Base-by-base conservation (phyloP, 2,888 invertebrate genomes). In the Dexiosoma caninum region DNA sequence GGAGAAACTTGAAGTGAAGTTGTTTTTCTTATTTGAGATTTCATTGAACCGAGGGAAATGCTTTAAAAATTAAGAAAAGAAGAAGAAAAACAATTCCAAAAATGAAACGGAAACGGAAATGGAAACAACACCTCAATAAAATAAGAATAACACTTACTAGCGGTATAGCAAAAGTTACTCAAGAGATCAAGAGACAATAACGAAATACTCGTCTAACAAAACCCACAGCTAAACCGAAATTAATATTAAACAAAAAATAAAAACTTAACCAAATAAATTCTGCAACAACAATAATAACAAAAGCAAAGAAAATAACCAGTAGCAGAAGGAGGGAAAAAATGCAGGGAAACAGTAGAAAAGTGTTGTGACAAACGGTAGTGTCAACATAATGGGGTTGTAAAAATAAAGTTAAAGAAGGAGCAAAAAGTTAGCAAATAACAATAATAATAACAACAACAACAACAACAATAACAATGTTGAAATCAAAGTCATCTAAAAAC, bases 341-440 rank as follows among this genome's bases (percentile, higher is more conserved):
- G 7, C n/a, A 46, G 19, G n/a, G 16, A 0, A n/a, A 23, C 2
- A 6, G 27, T 27, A 6, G 14, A 40, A 49, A 49, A 51, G 44
- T 35, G 21, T 32, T 53, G 27, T 21, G 42, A 76, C 46, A 67
- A 69, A 55, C 37, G 53, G 10, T 46, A 37, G 75, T 75, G 70
- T 76, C 66, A 76, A 76, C 71, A 62, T 71, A 76, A 67, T 71
- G 66, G 40, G 76, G 46, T 27, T 46, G 27, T 23, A 53, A 76
- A 46, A 42, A 23, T 44, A 27, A 75, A 67, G 60, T 71, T 66
- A 44, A 27, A 9, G 19, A 66, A 71, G 21, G 32, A 66, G 16
- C 8, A 66, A 27, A 21, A 71, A 40, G n/a, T 37, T n/a, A n/a
- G n/a, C 1, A 30, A 42, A 19, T 5, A 27, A 59, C 46, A 30